Conservation (phyloP, 2,113 vertebrate genomes). For the Ariopsis seemanni region DNA sequence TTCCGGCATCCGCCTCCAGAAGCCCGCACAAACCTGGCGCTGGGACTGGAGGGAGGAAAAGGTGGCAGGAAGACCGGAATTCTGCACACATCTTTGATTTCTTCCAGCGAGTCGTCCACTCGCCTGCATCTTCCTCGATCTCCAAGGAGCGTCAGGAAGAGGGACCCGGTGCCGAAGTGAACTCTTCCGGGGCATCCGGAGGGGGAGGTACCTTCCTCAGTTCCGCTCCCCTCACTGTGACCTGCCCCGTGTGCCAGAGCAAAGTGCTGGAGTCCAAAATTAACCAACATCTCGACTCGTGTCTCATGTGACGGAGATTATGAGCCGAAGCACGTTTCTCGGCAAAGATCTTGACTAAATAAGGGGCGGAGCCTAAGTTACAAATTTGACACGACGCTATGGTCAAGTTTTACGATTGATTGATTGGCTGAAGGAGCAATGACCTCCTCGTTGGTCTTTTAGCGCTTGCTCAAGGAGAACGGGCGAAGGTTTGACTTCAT, state of each 20-base stretch:
- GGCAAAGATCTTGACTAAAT: neutral
- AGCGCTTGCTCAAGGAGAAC: neutral
- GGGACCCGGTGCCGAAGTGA: neutral
- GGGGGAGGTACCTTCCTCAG: neutral
- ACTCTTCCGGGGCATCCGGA: neutral
- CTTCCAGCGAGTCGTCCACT: constrained; percentile 57
- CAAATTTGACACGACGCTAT: neutral
- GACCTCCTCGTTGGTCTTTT: neutral
- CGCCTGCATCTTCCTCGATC: constrained; percentile 18
- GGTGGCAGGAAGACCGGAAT: constrained; percentile 56
- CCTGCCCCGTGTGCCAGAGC: constrained; percentile 83
- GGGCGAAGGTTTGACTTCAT: neutral
- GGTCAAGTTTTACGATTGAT: neutral
- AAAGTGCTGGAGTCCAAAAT: constrained; percentile 79
- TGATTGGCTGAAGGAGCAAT: neutral
- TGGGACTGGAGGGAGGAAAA: constrained; percentile 60
- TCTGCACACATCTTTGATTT: constrained; percentile 62
- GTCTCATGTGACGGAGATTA: constrained; percentile 66
- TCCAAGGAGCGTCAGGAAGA: constrained; percentile 17
- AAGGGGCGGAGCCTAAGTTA: neutral
- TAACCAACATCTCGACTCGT: constrained; percentile 88
- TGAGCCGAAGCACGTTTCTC: neutral
- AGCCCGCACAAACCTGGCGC: constrained; percentile 35
- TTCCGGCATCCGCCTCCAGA: neutral
- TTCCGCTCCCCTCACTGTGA: constrained; percentile 64